Conservation (phyloP, 2,797 vertebrate genomes). For the Silurus lanzhouensis region DNA sequence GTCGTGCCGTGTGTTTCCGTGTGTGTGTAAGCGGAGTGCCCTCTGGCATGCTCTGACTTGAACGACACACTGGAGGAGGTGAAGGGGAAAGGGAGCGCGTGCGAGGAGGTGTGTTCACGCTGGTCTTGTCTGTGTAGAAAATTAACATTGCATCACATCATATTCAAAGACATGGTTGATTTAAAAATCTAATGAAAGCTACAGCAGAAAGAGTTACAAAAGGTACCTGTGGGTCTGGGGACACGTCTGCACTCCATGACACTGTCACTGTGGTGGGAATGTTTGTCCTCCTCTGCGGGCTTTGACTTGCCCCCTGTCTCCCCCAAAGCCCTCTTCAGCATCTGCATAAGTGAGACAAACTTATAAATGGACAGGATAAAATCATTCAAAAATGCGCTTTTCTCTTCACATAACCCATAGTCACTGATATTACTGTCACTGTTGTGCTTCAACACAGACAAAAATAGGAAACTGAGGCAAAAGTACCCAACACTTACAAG, state of each 20-base stretch:
- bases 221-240: conserved; percentile 68
- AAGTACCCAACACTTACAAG: conserved; percentile 68
- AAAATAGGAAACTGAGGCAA: not conserved
- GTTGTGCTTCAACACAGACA: not conserved
- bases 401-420: not conserved
- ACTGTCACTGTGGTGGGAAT: conserved; percentile 85
- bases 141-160: not conserved
- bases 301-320: conserved; percentile 67
- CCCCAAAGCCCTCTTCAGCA: conserved; percentile 84
- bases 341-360: conserved; percentile 68
- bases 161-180: not conserved
- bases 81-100: conserved; percentile 79
- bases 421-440: not conserved
- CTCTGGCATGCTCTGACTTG: conserved; percentile 57
- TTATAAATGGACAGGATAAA: not conserved
- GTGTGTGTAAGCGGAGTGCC: conserved; percentile 50
- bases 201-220: conserved; percentile 37
- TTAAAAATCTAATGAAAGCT: not conserved
- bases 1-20: conserved; percentile 51
- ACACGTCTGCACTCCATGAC: conserved; percentile 73
- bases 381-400: not conserved
- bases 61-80: conserved; percentile 62
- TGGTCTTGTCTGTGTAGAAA: conserved; percentile 61
- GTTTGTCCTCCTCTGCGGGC: conserved; percentile 75
- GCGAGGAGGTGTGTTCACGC: conserved; percentile 53